These are phyloP conservation scores for Rhinichthys osculus DNA, from an alignment of 2,797 vertebrate genomes.

Conservation along the genomic window DNA sequence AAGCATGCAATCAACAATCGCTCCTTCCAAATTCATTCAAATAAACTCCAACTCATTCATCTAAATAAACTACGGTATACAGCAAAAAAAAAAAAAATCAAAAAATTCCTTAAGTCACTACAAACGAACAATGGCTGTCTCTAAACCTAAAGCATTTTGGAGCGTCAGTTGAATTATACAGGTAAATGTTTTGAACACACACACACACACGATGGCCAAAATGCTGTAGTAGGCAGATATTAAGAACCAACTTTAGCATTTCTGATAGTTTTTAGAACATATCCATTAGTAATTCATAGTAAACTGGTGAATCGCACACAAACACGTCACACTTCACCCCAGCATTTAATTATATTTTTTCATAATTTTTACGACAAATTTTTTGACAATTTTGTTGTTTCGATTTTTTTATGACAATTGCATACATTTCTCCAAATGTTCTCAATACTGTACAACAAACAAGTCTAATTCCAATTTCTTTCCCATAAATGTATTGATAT, in stretches of 20 bases:
- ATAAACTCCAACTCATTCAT: conserved; percentile 9
- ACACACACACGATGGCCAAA: background rate
- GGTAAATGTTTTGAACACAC: background rate
- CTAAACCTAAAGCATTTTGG: conserved; percentile 3
- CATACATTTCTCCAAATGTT: background rate
- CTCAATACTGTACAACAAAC: background rate
- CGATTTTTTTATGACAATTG: background rate
- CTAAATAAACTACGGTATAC: background rate
- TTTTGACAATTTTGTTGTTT: background rate
- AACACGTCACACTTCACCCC: background rate
- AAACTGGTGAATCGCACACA: background rate
- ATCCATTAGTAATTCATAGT: background rate
- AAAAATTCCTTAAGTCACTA: background rate
- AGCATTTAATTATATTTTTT: background rate
- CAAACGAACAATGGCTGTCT: conserved; percentile 9
- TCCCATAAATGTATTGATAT: background rate
- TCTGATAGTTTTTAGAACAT: background rate
- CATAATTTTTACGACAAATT: background rate
- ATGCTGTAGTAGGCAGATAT: background rate
- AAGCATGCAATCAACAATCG: conserved; percentile 37
- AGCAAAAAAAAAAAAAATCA: background rate
- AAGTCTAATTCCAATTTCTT: background rate
- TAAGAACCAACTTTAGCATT: background rate
- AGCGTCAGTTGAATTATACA: background rate
- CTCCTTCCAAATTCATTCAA: conserved; percentile 23